Evolutionary conservation across 1,140 invertebrate genomes (phyloP).

Genomic region (Zaprionus vittiger): DNA sequence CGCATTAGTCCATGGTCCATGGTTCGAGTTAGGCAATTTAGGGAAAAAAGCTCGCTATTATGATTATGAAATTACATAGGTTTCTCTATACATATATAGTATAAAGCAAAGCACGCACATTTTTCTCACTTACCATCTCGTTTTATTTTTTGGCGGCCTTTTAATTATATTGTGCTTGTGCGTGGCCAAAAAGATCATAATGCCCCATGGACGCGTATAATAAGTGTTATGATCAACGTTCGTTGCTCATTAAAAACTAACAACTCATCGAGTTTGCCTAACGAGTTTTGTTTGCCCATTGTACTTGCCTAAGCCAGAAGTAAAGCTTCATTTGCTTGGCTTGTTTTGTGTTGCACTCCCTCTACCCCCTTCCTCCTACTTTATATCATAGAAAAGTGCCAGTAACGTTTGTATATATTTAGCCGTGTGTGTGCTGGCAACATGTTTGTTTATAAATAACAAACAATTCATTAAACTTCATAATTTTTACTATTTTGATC

Average conservation of each 20-base stretch:
- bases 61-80: slow-evolving; percentile 43
- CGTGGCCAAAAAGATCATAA: slow-evolving; percentile 72
- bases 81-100: not conserved
- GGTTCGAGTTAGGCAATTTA: slow-evolving; percentile 13
- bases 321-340: slow-evolving; percentile 33
- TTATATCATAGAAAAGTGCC: slow-evolving; percentile 41
- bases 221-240: slow-evolving; percentile 53
- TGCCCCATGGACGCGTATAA: slow-evolving; percentile 45
- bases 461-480: slow-evolving; percentile 70
- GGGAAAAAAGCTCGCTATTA: slow-evolving; percentile 2
- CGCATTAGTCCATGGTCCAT: slow-evolving; percentile 33
- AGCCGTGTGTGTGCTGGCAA: not conserved
- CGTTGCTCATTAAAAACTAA: slow-evolving; percentile 57
- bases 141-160: slow-evolving; percentile 25
- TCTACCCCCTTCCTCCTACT: not conserved
- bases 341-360: not conserved
- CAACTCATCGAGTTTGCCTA: slow-evolving; percentile 65
- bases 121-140: slow-evolving; percentile 33
- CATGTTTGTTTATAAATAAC: slow-evolving; percentile 21
- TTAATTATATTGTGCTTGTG: slow-evolving; percentile 47
- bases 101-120: slow-evolving; percentile 40
- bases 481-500: slow-evolving; percentile 68
- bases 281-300: slow-evolving; percentile 55
- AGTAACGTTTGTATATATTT: slow-evolving; percentile 68
- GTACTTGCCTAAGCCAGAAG: slow-evolving; percentile 43